Evolutionary conservation across 2,888 invertebrate species (phyloP).

Genomic region (Tachina lurida): DNA sequence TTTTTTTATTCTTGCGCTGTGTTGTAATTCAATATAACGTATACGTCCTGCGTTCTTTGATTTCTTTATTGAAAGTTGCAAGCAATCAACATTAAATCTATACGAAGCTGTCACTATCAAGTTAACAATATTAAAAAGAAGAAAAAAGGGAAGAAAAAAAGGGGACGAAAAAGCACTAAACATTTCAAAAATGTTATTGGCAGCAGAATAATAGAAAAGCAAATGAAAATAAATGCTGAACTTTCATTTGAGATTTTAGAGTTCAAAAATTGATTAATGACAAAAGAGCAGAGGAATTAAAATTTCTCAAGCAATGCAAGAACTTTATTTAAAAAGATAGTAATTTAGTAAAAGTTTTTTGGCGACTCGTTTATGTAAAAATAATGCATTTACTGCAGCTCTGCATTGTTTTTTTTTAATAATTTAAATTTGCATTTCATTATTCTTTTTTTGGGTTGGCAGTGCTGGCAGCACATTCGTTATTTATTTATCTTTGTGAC

Average conservation of each 20-base stretch:
- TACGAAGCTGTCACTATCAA: background rate
- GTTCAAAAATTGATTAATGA: constrained; percentile 4
- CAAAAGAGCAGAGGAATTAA: background rate
- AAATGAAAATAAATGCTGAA: background rate
- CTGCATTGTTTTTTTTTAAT: no score
- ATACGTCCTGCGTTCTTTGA: background rate
- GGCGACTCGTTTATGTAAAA: no score
- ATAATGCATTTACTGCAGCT: no score
- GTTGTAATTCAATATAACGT: background rate
- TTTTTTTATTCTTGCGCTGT: no score
- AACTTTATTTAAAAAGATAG: background rate
- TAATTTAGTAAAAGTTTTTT: no score
- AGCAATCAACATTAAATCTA: constrained; percentile 3
- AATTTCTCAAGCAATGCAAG: background rate
- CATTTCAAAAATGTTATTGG: background rate
- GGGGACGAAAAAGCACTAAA: background rate
- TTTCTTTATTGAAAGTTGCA: background rate
- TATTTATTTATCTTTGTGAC: no score
- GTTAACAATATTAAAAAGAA: background rate
- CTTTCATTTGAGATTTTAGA: background rate
- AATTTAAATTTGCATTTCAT: no score
- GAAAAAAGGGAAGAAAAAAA: background rate
- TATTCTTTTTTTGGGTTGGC: no score
- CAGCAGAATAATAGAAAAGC: background rate
- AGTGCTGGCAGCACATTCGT: no score